Conservation (phyloP, 1,140 invertebrate species). For the Hycleus cichorii region DNA sequence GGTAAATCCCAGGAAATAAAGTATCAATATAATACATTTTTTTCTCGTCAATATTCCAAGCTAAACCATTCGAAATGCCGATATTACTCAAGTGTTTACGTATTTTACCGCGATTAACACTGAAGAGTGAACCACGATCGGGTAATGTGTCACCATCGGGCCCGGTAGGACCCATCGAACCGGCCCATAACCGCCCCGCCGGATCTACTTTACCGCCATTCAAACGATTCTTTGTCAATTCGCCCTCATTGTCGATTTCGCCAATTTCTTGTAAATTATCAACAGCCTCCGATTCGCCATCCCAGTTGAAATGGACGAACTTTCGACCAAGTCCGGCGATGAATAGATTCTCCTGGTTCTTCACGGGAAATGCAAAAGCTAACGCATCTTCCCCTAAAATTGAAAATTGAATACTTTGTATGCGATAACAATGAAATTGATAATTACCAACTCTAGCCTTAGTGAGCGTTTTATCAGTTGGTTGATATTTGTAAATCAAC, state of each 20-base stretch:
- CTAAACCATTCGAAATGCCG: constrained; percentile 23
- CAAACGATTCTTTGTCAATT: constrained; percentile 50
- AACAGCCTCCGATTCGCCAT: constrained; percentile 20
- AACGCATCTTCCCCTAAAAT: constrained; percentile 15
- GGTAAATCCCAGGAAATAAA: constrained; percentile 50
- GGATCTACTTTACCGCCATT: constrained; percentile 85
- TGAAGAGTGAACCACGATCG: constrained; percentile 51
- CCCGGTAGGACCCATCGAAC: constrained; percentile 58
- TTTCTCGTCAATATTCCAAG: constrained; percentile 31
- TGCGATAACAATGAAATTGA: not conserved
- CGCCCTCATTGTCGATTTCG: constrained; percentile 51
- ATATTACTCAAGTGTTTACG: constrained; percentile 13
- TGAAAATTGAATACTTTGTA: constrained; percentile 9
- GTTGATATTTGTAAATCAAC: constrained; percentile 48
- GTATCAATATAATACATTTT: constrained; percentile 72
- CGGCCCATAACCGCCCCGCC: constrained; percentile 65
- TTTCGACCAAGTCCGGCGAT: constrained; percentile 24
- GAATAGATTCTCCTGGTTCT: constrained; percentile 20
- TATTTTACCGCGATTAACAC: constrained; percentile 39
- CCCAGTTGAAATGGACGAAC: constrained; percentile 27
- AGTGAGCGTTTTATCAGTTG: constrained; percentile 41
- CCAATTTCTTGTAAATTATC: constrained; percentile 41
- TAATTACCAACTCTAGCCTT: constrained; percentile 39
- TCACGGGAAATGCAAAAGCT: constrained; percentile 22
- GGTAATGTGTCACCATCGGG: constrained; percentile 44